Conservation (phyloP, 2,113 vertebrate genomes). For the Pseudorhombus dupliciocellatus region DNA sequence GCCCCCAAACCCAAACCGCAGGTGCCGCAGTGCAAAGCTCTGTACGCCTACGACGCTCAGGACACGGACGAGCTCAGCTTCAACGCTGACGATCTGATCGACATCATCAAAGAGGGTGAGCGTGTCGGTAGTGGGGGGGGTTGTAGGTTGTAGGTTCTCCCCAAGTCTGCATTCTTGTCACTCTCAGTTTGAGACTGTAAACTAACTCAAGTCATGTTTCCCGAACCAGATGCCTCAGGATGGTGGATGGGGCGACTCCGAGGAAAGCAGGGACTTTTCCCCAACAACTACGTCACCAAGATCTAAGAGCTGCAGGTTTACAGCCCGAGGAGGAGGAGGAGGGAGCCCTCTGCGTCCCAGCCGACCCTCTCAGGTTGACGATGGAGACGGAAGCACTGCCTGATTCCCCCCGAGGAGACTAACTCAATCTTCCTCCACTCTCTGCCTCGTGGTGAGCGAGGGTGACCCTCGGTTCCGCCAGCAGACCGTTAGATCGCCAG, state of each 20-base stretch:
- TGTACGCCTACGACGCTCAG: constrained; percentile 98
- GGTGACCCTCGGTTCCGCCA: constrained; percentile 45
- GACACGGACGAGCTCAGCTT: constrained; percentile 99
- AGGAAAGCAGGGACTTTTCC: constrained; percentile 97
- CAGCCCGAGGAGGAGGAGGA: constrained; percentile 16
- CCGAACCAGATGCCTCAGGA: constrained; percentile 88
- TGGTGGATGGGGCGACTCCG: constrained; percentile 97
- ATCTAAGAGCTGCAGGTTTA: constrained; percentile 80
- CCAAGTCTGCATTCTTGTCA: not conserved
- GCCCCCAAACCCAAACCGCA: constrained; percentile 96
- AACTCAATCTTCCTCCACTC: constrained; percentile 43
- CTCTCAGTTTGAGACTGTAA: not conserved
- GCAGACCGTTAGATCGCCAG: constrained; percentile 44
- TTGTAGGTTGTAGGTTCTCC: too few relatives aligned
- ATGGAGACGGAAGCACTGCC: constrained; percentile 28
- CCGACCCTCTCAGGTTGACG: constrained; percentile 25
- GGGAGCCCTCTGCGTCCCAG: constrained; percentile 26
- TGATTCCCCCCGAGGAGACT: constrained; percentile 28
- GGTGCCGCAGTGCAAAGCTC: constrained; percentile 94
- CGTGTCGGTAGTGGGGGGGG: too few relatives aligned
- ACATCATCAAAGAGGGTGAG: constrained; percentile 94
- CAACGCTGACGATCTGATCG: constrained; percentile 94
- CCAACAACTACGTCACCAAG: constrained; percentile 97
- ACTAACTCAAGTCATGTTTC: constrained; percentile 7
- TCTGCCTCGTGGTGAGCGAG: constrained; percentile 50